Base-by-base conservation (phyloP, 2,113 vertebrate genomes). In the Ailurus styani region DNA sequence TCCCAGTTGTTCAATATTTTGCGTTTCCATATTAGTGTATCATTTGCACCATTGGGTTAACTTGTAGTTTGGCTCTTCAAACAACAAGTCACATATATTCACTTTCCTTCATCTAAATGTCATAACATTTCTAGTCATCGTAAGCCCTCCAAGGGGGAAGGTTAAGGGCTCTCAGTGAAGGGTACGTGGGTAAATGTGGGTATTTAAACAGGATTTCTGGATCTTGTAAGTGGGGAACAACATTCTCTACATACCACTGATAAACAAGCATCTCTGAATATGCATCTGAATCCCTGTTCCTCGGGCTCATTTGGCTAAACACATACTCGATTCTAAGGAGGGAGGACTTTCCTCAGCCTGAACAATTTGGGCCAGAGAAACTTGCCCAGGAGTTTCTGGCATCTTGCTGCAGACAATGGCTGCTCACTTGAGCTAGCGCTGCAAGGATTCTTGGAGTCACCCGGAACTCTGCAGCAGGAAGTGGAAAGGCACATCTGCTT, bases 201-300 rank as follows among this genome's bases (percentile, higher is more conserved):
- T 94, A 70, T 81, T 95, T 93, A 92, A 75, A 93, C 68, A 97
- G 93, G 79, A 91, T 97, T 97, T 97, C 89, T 95, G 87, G 60
- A 94, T 95, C 66, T 87, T 75, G 91, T 93, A 93, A 96, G 94
- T 85, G 75, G 79, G 25, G 70, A 88, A 93, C 94, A 95, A 54
- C 96, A 98, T 98, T 98, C 97, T 94, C 87, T 64, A 91, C 97
- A 98, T 98, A 96, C 96, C 96, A 95, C 92, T 96, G 97, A 96
- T 97, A 98, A 98, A 97, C 66, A 88, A 90, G 84, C 75, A 94
- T 73, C 95, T 95, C 90, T 75, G 87, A 95, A 97, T 98, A 93
- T 82, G 87, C 90, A 96, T 96, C 57, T 97, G 96, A 98, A 96
- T 97, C 90, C 93, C 54, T 85, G 85, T 83, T 77, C 55, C 68